Evolutionary conservation across 1,140 invertebrate species (phyloP), one percentile per base, ranked within the genome.

Genomic region (Drosophila bifasciata): DNA sequence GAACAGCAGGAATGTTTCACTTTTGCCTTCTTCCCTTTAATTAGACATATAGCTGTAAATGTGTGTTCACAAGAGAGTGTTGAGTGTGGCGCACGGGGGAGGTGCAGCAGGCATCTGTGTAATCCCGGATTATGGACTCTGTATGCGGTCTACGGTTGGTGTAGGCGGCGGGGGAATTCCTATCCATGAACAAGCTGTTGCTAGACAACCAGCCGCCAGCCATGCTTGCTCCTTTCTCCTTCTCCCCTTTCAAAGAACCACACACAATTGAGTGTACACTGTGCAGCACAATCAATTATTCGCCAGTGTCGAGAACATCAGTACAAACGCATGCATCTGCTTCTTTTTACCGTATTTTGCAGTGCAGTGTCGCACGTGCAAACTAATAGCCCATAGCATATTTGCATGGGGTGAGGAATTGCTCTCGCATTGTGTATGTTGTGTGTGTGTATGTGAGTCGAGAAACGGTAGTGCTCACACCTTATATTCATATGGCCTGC

Each of bases 151-250:
- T 8, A 16, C 9, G 39, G 13, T 15, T 11, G 39, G 13, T 15
- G 7, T 16, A 11, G 6, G 21, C 1, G 15, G 11, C n/a, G 8
- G n/a, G 11, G 25, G 13, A 13, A 15, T 36, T 36, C 32, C 32
- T 36, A 1, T 7, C 8, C 16, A 46, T 13, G 17, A 46, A 21
- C 25, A 23, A 70, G 19, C 56, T 57, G 68, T 71, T 71, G 66
- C 68, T 50, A 71, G 68, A 71, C 68, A 71, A 71, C 68, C 23
- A 11, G 21, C 41, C 40, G 40, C 8, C 39, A 53, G 17, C 4
- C 40, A 16, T 19, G 39, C 32, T 36, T 36, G 17, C 16, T 17
- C 43, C 17, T 17, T 9, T 17, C n/a, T 45, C 9, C 15, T 11
- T 5, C 43, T 17, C 43, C 13, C 7, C 32, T 36, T 13, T 36